Evolutionary conservation across 2,113 vertebrate species (phyloP).

Genomic region (cat (Felis catus)): DNA sequence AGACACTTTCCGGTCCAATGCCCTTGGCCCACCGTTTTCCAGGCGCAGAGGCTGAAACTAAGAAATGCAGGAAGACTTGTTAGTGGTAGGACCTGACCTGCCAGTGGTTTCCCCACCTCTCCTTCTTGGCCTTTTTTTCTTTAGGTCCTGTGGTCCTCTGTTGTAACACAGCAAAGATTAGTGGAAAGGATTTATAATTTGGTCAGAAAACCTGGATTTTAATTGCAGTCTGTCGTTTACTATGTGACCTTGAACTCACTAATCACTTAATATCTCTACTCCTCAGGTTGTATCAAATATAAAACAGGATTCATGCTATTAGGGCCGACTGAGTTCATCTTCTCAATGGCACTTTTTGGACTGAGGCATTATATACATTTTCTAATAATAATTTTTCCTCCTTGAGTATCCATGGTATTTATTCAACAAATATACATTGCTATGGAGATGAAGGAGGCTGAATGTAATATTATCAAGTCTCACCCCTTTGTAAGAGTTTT

Average conservation of each 20-base stretch:
- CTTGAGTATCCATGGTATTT: background rate
- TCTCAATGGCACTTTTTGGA: background rate
- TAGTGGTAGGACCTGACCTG: background rate
- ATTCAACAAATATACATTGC: background rate
- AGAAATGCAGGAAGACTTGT: background rate
- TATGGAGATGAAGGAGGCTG: background rate
- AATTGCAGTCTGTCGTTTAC: background rate
- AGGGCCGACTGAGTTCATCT: background rate
- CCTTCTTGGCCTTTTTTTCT: background rate
- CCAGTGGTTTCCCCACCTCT: background rate
- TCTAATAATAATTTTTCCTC: slow-evolving; percentile 6
- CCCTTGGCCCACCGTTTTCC: background rate
- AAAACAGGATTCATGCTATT: background rate
- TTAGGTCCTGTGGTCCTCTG: background rate
- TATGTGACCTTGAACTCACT: background rate
- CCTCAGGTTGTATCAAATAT: background rate
- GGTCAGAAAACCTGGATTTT: background rate
- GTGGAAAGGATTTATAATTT: background rate
- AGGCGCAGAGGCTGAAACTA: background rate
- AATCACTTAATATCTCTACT: background rate
- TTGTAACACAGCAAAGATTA: background rate
- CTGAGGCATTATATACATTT: background rate
- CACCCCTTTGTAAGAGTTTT: background rate
- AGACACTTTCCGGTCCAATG: background rate
- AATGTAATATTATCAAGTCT: background rate